Base-by-base conservation (phyloP, 2,888 invertebrate species). In the Drosophila niveifrons region DNA sequence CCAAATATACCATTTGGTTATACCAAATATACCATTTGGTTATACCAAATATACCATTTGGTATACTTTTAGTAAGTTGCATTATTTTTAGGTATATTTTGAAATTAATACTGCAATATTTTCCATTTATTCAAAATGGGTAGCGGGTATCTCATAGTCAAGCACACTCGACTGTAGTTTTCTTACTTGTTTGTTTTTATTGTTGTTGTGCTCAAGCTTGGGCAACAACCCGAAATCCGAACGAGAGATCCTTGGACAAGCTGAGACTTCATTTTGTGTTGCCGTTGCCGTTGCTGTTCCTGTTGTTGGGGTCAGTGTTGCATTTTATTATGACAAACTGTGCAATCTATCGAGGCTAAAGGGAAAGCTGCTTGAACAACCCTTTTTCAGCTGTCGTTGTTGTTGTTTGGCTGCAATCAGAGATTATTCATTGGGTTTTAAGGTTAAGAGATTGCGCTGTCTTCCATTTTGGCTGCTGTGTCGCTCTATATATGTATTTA, bases 321-420 rank as follows among this genome's bases (percentile, higher is more conserved):
- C 31, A 44, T 56, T 56, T 56, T 44, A 56, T 56, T 56, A 56
- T 56, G 55, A 56, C 31, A 56, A 56, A 44, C 55, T 31, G 44
- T 3, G 31, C 44, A 31, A 44, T 44, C 34, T 34, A 44, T 43
- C 17, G 17, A 11, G n/a, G 36, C 4, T 4, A n/a, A n/a, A n/a
- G 11, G 3, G 2, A 39, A 29, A 55, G 53, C 53, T 41, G 41
- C 39, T 53, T 28, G 7, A 23, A 28, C 53, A 44, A 55, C 31
- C 31, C 55, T 6, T 44, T 44, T 44, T 47, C 3, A 2, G 4
- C 34, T 11, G 28, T 23, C 23, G 23, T 23, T 23, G 23, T 6
- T 23, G 23, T 23, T 23, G 23, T 23, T 23, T 23, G 23, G 6
- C 23, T 56, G 44, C 55, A 56, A 56, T 56, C 44, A 31, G 44